Base-by-base conservation (phyloP, 2,888 invertebrate genomes). In the Ecliptopera silaceata region DNA sequence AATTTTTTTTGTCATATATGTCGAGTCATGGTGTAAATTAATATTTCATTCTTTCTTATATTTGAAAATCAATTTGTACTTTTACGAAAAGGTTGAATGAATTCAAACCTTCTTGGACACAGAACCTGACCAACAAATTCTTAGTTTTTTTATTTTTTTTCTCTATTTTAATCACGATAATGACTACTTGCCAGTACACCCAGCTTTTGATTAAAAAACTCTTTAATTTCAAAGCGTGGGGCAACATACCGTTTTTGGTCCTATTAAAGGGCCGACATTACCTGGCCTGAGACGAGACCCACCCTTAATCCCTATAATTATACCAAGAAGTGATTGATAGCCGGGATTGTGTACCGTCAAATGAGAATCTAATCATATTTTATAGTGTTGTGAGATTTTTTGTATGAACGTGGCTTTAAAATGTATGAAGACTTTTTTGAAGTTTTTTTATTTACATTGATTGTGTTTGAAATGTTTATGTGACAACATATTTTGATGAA, bases 231-330 rank as follows among this genome's bases (percentile, higher is more conserved):
- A 31, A 63, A 54, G 68, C 64, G 72, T 63, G 66, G 66, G 65
- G 61, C 64, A 59, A 58, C 70, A 68, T 71, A 72, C 74, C 66
- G 71, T 77, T 69, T 71, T 71, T 63, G 66, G 73, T 71, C 72
- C 74, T 79, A 78, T 78, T 80, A 81, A 78, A 69, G 75, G 74
- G 72, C 72, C 83, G 58, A 45, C 79, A 86, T 88, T 72, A 71
- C 70, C 75, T 75, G 69, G 75, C 42, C 49, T 13, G 17, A 38
- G 48, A 45, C 22, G 54, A 43, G 71, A 67, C 69, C 75, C 77
- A 74, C 77, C 80, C 78, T 74, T 88, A 86, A 88, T 88, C 88
- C 88, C 88, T 84, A 85, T 89, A 91, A 91, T 91, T 91, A 90
- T 87, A 86, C 86, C 85, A 82, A 76, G 79, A 81, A 59, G 83